These are phyloP conservation scores for Ceraclea dissimilis DNA, from an alignment of 2,888 invertebrate species.

Conservation along the genomic window DNA sequence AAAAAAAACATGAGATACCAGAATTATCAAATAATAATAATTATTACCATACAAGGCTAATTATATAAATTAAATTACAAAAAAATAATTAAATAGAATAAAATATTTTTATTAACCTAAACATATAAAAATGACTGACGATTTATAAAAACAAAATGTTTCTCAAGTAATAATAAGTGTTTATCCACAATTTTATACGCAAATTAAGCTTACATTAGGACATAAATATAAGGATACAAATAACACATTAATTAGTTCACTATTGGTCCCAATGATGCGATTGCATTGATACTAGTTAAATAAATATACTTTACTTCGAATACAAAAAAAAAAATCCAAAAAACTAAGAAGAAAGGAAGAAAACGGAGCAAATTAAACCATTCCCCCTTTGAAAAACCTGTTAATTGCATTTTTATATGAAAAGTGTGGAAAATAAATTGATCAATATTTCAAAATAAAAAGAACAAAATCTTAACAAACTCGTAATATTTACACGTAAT, in stretches of 20 bases:
- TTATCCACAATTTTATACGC: slow-evolving; percentile 10
- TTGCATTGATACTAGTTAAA: neutral
- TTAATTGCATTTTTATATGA: too few relatives aligned
- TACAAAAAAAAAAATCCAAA: neutral
- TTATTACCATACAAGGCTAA: slow-evolving; percentile 20
- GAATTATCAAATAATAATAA: slow-evolving; percentile 22
- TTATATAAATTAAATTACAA: slow-evolving; percentile 26
- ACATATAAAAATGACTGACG: slow-evolving; percentile 26
- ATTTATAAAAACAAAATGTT: slow-evolving; percentile 13
- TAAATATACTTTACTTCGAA: neutral
- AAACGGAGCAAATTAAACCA: neutral
- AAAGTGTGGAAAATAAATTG: too few relatives aligned
- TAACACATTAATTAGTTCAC: neutral
- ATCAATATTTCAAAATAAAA: too few relatives aligned
- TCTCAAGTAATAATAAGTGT: neutral
- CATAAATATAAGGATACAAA: neutral
- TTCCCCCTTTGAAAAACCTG: too few relatives aligned
- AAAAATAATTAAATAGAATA: slow-evolving; percentile 24
- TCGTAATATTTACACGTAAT: too few relatives aligned
- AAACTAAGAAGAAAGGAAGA: neutral
- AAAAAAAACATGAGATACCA: slow-evolving; percentile 26
- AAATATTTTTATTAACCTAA: slow-evolving; percentile 22
- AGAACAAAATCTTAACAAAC: too few relatives aligned
- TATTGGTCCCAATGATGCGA: slow-evolving; percentile 1
- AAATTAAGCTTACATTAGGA: slow-evolving; percentile 12